Conservation (phyloP, 2,113 vertebrate species). For the Megalops atlanticus region DNA sequence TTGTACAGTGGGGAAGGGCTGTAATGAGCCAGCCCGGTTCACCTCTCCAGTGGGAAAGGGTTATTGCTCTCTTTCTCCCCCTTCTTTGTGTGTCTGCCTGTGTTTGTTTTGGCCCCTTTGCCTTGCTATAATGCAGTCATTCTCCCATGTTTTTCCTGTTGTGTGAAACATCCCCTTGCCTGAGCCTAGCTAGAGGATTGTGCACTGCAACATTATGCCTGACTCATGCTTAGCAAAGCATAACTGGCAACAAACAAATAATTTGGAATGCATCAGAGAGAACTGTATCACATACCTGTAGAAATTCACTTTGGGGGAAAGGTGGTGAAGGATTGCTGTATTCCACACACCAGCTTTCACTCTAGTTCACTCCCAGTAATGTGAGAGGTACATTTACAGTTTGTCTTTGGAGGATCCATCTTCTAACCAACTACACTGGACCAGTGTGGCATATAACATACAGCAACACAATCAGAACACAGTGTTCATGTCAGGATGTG, state of each 20-base stretch:
- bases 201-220: not conserved
- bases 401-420: not conserved
- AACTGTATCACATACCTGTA: no score
- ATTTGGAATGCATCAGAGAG: not conserved
- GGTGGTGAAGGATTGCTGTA: no score
- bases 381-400: not conserved
- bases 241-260: not conserved
- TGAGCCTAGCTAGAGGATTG: not conserved
- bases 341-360: not conserved
- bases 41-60: not conserved
- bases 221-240: not conserved
- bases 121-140: not conserved
- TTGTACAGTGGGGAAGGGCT: not conserved
- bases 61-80: not conserved
- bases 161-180: not conserved
- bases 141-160: not conserved
- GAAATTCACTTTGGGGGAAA: no score
- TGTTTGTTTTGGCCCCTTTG: not conserved
- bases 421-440: no score
- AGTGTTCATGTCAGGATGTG: not conserved
- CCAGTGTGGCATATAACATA: not conserved
- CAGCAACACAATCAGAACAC: not conserved
- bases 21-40: not conserved
- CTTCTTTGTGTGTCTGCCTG: not conserved
- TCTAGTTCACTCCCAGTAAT: not conserved